Evolutionary conservation across 2,797 vertebrate species (phyloP), one percentile per base, ranked within the genome.

Genomic region (Gila robusta): DNA sequence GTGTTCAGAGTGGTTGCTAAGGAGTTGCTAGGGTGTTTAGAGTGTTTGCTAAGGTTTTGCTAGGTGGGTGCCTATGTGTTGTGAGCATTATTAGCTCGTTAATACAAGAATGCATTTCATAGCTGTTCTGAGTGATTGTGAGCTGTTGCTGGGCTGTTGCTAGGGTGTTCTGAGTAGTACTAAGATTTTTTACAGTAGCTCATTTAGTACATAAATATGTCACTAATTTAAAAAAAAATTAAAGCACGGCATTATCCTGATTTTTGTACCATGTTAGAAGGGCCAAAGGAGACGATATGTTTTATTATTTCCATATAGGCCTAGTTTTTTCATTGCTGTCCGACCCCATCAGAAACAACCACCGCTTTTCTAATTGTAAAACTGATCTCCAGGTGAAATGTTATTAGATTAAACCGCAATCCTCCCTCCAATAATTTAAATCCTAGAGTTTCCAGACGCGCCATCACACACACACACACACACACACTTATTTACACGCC

Each of bases 401-500:
- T 16, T 14, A 77, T 6, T 26, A 66, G 64, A 17, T 17, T 32
- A 10, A 39, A 26, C 6, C 3, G 1, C 32, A n/a, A 56, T 56
- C 19, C 19, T 37, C 73, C 11, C 74, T 78, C 74, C 56, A 16
- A 12, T 44, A 11, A 11, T 70, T 44, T 83, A 69, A 74, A 71
- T 17, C 59, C 69, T 41, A 47, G 52, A 56, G 62, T 72, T 79
- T 87, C 59, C 41, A 62, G 47, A 82, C 73, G 21, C 39, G 59
- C 17, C 21, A 26, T 37, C 11, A 47, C 47, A 49, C 47, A 49
- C 11, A 47, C 44, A 47, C 44, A 44, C 14, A 49, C 72, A 28
- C 62, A n/a, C 64, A 26, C 76, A 66, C 71, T 83, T 81, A 81
- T 82, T 88, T 87, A 85, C 79, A 88, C 32, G 4, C 16, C 28